Conservation (phyloP, 2,113 vertebrate species). For the Mobula hypostoma region DNA sequence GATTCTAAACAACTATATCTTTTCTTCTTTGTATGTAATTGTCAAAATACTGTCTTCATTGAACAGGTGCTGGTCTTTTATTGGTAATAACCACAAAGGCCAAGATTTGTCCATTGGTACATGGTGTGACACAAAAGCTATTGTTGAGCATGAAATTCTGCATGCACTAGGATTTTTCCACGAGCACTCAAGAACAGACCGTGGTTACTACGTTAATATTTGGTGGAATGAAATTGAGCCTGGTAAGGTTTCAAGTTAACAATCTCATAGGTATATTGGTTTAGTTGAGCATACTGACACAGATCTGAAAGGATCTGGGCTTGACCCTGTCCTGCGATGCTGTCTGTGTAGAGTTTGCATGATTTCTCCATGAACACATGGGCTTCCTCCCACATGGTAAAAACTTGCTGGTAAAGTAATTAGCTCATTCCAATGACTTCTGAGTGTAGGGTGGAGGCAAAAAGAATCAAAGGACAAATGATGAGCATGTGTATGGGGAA, state of each 20-base stretch:
- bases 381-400: too few species aligned
- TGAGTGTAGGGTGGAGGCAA: too few species aligned
- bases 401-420: too few species aligned
- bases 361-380: too few species aligned
- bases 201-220: constrained; percentile 82
- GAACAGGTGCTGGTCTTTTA: constrained; percentile 79
- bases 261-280: background rate
- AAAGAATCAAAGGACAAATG: too few species aligned
- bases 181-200: constrained; percentile 77
- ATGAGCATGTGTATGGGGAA: too few species aligned
- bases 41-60: background rate
- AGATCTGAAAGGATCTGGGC: too few species aligned
- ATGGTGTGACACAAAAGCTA: constrained; percentile 75
- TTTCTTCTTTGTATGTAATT: background rate
- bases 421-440: too few species aligned
- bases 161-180: constrained; percentile 85
- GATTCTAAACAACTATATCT: too few species aligned
- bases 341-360: too few species aligned
- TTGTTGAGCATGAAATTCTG: constrained; percentile 80
- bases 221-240: constrained; percentile 71
- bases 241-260: constrained; percentile 54
- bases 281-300: background rate
- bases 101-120: constrained; percentile 74
- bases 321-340: too few species aligned
- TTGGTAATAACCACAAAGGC: constrained; percentile 67